Conservation (phyloP, 2,797 vertebrate species). For the Cyclopterus lumpus region DNA sequence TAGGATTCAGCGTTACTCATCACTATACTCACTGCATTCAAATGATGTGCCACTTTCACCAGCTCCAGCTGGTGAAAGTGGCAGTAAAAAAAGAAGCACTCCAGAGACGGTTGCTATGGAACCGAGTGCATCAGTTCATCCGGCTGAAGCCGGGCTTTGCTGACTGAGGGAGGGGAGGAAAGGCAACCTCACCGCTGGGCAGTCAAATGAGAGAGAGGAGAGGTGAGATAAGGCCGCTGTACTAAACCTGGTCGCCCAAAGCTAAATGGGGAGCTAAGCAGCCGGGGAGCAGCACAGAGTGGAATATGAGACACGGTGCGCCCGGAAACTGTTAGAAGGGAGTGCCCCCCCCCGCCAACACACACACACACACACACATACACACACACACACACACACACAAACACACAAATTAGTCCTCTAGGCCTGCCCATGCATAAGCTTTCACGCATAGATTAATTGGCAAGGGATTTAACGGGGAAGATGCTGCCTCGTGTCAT, state of each 20-base stretch:
- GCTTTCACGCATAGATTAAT: slow-evolving; percentile 24
- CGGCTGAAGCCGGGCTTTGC: slow-evolving; percentile 31
- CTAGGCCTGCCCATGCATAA: slow-evolving; percentile 24
- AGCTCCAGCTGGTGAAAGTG: too few species aligned
- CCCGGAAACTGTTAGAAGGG: slow-evolving; percentile 5
- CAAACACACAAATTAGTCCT: slow-evolving; percentile 20
- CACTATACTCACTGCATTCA: slow-evolving; percentile 13
- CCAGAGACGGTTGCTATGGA: slow-evolving; percentile 19
- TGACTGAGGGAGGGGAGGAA: slow-evolving; percentile 26
- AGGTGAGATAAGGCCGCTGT: slow-evolving; percentile 40
- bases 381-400: too few species aligned
- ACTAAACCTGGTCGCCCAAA: slow-evolving; percentile 46
- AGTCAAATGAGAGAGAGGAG: slow-evolving; percentile 37
- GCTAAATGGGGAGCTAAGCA: slow-evolving; percentile 52
- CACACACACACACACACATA: too few species aligned
- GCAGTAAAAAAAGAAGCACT: background rate
- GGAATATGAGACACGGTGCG: slow-evolving; percentile 32
- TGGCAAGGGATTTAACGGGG: slow-evolving; percentile 20
- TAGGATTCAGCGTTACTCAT: slow-evolving; percentile 24
- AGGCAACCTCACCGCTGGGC: slow-evolving; percentile 21
- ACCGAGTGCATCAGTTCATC: slow-evolving; percentile 36
- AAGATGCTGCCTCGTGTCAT: slow-evolving; percentile 27
- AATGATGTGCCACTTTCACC: background rate
- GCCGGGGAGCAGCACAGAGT: slow-evolving; percentile 27
- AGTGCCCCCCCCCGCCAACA: slow-evolving; percentile 1